Percentiles rank a stretch among this genome's conserved stretches.
Conservation (phyloP, 1,140 invertebrate species). For the Neuroterus valhalla region DNA sequence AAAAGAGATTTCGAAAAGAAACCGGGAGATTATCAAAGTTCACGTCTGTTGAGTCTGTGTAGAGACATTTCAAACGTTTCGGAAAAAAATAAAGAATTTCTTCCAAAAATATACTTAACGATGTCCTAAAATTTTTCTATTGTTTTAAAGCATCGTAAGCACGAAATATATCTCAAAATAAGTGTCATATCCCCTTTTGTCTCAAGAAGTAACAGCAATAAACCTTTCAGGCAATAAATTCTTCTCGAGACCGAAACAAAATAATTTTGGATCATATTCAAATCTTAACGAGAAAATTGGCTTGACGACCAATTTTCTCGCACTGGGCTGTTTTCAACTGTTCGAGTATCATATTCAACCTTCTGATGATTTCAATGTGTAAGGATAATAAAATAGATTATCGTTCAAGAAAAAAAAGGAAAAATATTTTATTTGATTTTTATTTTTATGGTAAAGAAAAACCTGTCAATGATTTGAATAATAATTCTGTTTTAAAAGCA, state of each 20-base stretch:
- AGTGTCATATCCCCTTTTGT: slow-evolving; percentile 17
- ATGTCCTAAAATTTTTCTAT: background rate
- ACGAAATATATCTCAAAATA: slow-evolving; percentile 23
- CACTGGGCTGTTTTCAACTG: background rate
- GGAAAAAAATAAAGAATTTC: background rate
- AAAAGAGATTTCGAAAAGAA: no score
- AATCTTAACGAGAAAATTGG: slow-evolving; percentile 9
- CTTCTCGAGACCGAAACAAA: background rate
- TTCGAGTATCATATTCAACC: background rate
- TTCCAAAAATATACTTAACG: slow-evolving; percentile 5
- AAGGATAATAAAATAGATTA: no score
- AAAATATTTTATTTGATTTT: no score
- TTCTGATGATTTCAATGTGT: background rate
- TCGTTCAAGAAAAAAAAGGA: no score
- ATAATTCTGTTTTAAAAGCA: no score
- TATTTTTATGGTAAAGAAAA: no score
- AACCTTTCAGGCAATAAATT: slow-evolving; percentile 27
- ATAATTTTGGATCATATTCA: slow-evolving; percentile 21
- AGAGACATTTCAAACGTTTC: no score
- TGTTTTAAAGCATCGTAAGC: background rate
- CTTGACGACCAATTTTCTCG: background rate
- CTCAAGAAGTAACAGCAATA: slow-evolving; percentile 12
- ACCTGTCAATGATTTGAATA: no score
- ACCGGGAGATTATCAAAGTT: no score
- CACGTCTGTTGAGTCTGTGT: no score